Conservation (phyloP, 1,140 invertebrate species). For the Monochamus saltuarius region DNA sequence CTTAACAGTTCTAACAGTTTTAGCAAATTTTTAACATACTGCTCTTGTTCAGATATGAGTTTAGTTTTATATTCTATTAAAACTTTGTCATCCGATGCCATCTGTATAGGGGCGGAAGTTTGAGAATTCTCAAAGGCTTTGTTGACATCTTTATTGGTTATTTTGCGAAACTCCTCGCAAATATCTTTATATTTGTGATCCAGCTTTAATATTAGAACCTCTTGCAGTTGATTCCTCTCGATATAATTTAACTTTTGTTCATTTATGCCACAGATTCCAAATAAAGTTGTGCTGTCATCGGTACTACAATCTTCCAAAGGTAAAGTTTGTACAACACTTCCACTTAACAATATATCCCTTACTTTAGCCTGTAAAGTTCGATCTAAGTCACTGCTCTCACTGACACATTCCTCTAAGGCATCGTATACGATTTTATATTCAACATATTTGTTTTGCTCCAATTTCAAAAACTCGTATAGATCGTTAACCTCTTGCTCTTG, state of each 20-base stretch:
- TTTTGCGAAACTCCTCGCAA: conserved; percentile 12
- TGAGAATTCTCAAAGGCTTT: conserved; percentile 7
- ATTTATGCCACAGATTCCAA: conserved; percentile 24
- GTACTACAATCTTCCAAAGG: conserved; percentile 13
- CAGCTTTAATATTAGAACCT: conserved; percentile 21
- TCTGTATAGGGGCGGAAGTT: conserved; percentile 10
- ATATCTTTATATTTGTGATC: conserved; percentile 21
- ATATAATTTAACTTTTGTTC: conserved; percentile 23
- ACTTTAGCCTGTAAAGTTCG: conserved; percentile 26
- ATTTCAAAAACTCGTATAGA: conserved; percentile 24
- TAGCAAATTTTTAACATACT: conserved; percentile 31
- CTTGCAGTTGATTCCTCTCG: conserved; percentile 24
- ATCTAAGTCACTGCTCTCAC: conserved; percentile 20
- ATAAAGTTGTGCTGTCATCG: conserved; percentile 4
- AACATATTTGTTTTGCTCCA: conserved; percentile 26
- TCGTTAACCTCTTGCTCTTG: conserved; percentile 33
- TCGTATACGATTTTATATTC: conserved; percentile 33
- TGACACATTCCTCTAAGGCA: conserved; percentile 25
- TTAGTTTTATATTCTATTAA: conserved; percentile 28
- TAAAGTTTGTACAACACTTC: conserved; percentile 17
- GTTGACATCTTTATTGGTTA: conserved; percentile 13
- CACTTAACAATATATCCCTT: conserved; percentile 25
- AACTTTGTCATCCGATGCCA: conserved; percentile 17
- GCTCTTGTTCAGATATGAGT: conserved; percentile 30
- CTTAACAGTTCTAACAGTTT: conserved; percentile 30